phyloP scores from a whole-genome alignment of 2,888 invertebrate species.

The Idaea dimidiata region DNA sequence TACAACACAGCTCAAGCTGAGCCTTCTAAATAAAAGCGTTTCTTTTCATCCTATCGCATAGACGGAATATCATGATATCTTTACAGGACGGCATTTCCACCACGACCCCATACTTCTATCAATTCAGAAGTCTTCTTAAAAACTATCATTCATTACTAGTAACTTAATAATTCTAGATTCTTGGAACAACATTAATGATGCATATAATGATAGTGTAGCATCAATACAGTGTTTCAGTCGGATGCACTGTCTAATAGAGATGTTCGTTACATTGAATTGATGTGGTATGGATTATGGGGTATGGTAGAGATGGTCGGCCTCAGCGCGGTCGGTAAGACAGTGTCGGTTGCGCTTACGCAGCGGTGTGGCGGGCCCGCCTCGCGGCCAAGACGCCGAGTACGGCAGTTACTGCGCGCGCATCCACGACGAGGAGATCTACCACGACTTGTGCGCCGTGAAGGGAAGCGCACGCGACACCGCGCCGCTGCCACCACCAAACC shows the following conservation, averaged over 20 bases:
- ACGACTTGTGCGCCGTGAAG: conserved; percentile 92
- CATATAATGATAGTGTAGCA: not conserved
- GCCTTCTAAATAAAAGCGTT: no score
- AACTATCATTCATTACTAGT: not conserved
- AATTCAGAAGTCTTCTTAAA: not conserved
- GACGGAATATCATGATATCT: conserved; percentile 12
- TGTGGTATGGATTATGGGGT: no score
- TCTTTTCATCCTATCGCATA: not conserved
- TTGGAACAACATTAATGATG: conserved; percentile 4
- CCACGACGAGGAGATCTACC: conserved; percentile 96
- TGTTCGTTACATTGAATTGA: not conserved
- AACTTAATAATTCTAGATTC: conserved; percentile 9
- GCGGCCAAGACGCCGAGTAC: conserved; percentile 81
- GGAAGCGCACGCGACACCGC: conserved; percentile 71
- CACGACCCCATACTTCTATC: not conserved
- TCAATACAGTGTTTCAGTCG: not conserved
- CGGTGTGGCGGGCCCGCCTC: conserved; percentile 53
- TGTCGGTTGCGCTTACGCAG: conserved; percentile 46
- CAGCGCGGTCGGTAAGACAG: conserved; percentile 21
- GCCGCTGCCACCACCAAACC: conserved; percentile 59
- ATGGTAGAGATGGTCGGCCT: conserved; percentile 8
- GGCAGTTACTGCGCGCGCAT: conserved; percentile 86
- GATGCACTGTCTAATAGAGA: not conserved
- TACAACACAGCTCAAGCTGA: no score
- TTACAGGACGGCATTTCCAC: conserved; percentile 25